A percentile compares a stretch with the other conserved stretches of the same genome.
Evolutionary conservation across 2,888 invertebrate genomes (phyloP).

Genomic region (Rhogogaster chlorosoma): DNA sequence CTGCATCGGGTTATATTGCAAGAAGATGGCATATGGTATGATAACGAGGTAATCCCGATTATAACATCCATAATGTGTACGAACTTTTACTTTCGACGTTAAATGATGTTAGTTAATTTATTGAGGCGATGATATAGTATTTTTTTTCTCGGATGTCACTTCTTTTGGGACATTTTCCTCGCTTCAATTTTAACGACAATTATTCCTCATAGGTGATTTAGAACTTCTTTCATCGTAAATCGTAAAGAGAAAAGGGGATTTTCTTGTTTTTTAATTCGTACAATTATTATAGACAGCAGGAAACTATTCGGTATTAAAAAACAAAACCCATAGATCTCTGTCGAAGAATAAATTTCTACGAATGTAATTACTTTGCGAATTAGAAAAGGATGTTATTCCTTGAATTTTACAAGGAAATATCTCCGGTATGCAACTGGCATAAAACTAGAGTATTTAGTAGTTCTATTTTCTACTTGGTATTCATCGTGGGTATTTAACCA

Average conservation of each 20-base stretch:
- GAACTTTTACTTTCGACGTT: slow-evolving; percentile 18
- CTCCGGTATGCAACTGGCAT: slow-evolving; percentile 4
- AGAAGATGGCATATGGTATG: not conserved
- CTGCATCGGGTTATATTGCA: not conserved
- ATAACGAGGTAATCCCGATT: not conserved
- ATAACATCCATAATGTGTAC: not conserved
- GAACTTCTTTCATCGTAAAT: no score
- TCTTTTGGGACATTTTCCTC: not conserved
- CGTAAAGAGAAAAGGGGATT: no score
- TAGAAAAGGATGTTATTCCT: not conserved
- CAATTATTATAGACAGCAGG: not conserved
- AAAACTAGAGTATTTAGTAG: slow-evolving; percentile 8
- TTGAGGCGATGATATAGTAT: not conserved
- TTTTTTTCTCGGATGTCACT: not conserved
- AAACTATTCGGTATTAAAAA: not conserved
- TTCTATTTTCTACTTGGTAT: slow-evolving; percentile 7
- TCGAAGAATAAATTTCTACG: not conserved
- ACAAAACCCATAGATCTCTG: not conserved
- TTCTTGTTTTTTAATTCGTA: not conserved
- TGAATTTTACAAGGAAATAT: slow-evolving; percentile 16
- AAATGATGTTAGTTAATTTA: not conserved
- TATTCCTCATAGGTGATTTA: no score
- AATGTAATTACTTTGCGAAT: not conserved
- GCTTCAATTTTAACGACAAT: no score
- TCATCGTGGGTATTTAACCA: not conserved